Conservation (phyloP, 2,797 vertebrate species). For the Pseudochromis fuscus region DNA sequence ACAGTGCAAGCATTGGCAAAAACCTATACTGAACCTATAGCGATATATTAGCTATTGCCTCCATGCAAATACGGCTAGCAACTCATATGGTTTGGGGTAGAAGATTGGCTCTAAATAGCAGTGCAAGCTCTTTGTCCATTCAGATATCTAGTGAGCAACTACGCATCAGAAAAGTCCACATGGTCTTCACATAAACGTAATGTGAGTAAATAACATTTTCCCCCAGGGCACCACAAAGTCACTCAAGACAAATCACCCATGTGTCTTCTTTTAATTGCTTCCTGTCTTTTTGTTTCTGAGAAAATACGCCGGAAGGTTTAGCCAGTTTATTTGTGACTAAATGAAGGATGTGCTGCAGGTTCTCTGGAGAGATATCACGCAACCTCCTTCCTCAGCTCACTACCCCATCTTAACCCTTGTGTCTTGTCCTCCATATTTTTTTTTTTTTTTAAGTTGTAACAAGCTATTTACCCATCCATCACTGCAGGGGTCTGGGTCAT, state of each 20-base stretch:
- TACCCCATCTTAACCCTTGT: background rate
- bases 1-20: background rate
- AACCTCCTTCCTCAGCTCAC: background rate
- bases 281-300: background rate
- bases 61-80: background rate
- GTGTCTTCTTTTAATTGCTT: background rate
- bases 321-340: background rate
- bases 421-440: too few species aligned
- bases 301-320: background rate
- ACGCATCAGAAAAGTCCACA: background rate
- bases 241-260: background rate
- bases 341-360: background rate
- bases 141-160: background rate
- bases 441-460: too few species aligned
- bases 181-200: background rate
- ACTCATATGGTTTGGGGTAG: background rate
- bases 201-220: constrained; percentile 1
- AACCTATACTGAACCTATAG: background rate
- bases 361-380: background rate
- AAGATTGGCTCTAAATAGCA: background rate
- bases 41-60: background rate
- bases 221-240: background rate
- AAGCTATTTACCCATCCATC: background rate
- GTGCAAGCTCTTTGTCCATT: background rate
- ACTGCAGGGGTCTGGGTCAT: background rate